phyloP scores from a whole-genome alignment of 2,888 invertebrate species.

The Achlya flavicornis region DNA sequence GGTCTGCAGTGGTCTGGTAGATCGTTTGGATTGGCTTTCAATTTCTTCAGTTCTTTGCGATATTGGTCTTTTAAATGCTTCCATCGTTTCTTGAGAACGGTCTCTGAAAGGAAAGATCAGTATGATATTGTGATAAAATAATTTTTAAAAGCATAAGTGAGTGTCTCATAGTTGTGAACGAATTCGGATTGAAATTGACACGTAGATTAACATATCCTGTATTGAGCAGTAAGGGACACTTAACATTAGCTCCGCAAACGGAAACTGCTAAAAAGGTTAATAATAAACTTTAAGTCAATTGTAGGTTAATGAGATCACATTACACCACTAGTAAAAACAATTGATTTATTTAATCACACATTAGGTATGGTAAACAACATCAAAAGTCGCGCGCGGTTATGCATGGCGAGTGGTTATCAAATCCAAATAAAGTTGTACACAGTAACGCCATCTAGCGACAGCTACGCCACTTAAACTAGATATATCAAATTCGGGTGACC shows the following conservation, averaged over 20 bases:
- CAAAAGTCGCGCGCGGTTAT: too few relatives aligned
- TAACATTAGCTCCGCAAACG: neutral
- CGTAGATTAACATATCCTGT: too few relatives aligned
- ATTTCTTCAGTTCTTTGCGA: conserved; percentile 42
- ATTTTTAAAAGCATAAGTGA: too few relatives aligned
- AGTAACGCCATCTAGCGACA: conserved; percentile 9
- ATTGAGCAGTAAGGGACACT: neutral
- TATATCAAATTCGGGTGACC: conserved; percentile 12
- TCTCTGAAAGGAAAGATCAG: conserved; percentile 28
- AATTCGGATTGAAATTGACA: too few relatives aligned
- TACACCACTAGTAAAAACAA: neutral
- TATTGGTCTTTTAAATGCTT: conserved; percentile 46
- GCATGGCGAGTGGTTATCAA: neutral
- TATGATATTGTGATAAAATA: neutral
- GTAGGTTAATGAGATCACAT: neutral
- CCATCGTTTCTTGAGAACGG: conserved; percentile 38
- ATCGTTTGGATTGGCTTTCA: conserved; percentile 15
- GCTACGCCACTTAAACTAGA: neutral
- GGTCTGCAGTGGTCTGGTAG: conserved; percentile 20
- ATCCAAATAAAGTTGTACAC: neutral
- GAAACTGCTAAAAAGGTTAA: too few relatives aligned
- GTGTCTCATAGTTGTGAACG: too few relatives aligned
- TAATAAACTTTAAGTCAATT: too few relatives aligned
- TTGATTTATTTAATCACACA: too few relatives aligned
- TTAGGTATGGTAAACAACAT: too few relatives aligned